A percentile compares a stretch with the other conserved stretches of the same genome.
These are phyloP conservation scores for Lates japonicus DNA, from an alignment of 2,797 vertebrate species.

Conservation along the genomic window DNA sequence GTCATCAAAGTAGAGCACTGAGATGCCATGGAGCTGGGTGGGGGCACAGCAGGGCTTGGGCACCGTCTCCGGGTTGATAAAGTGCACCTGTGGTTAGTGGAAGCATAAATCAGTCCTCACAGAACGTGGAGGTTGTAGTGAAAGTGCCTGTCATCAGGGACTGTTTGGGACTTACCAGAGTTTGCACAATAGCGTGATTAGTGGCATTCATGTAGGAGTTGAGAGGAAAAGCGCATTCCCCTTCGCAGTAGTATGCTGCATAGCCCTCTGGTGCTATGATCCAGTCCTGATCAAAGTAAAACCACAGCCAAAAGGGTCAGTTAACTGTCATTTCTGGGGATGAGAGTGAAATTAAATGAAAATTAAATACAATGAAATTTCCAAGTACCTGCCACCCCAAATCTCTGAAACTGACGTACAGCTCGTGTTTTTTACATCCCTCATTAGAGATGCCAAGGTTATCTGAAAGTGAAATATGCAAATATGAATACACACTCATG, in stretches of 20 bases:
- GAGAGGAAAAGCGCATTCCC: slow-evolving; percentile 97
- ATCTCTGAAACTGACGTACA: slow-evolving; percentile 98
- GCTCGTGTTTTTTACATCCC: slow-evolving; percentile 97
- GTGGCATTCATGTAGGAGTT: slow-evolving; percentile 99
- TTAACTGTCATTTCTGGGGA: neutral
- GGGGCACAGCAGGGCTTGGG: slow-evolving; percentile 98
- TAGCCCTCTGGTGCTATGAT: slow-evolving; percentile 99
- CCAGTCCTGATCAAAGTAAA: slow-evolving; percentile 90
- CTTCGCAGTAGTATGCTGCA: slow-evolving; percentile 97
- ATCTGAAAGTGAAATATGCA: slow-evolving; percentile 80
- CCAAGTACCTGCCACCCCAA: slow-evolving; percentile 96
- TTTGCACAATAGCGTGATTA: slow-evolving; percentile 99
- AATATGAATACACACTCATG: slow-evolving; percentile 3
- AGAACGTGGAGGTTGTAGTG: slow-evolving; percentile 4
- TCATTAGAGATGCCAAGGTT: slow-evolving; percentile 92
- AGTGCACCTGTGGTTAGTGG: slow-evolving; percentile 91
- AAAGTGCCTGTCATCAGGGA: slow-evolving; percentile 13
- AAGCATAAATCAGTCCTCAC: slow-evolving; percentile 23
- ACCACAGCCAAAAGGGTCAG: neutral
- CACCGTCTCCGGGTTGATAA: slow-evolving; percentile 97
- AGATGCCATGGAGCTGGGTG: slow-evolving; percentile 98
- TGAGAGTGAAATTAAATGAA: neutral
- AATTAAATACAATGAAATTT: neutral
- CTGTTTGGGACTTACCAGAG: slow-evolving; percentile 89
- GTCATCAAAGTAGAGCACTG: slow-evolving; percentile 98